These are phyloP conservation scores for Microtus richardsoni DNA, from an alignment of 2,113 vertebrate species.

Conservation along the genomic window DNA sequence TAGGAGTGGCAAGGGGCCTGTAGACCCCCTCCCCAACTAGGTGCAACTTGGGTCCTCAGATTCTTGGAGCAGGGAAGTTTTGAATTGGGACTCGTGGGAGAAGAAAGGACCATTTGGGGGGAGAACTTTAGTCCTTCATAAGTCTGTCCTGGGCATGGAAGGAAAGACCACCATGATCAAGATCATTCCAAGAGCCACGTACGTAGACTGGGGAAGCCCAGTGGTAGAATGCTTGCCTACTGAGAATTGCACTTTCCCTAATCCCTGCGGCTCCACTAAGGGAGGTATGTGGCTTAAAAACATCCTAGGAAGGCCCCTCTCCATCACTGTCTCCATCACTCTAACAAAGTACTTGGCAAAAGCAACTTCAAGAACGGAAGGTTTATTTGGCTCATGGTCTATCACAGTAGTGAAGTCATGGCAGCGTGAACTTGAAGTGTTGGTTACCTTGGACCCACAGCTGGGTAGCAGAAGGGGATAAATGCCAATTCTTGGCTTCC, in stretches of 20 bases:
- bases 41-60: conserved; percentile 77
- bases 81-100: conserved; percentile 80
- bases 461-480: not conserved
- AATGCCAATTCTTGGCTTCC: too few species aligned
- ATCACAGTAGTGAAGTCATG: not conserved
- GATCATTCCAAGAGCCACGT: not conserved
- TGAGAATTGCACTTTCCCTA: not conserved
- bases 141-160: not conserved
- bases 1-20: conserved; percentile 80
- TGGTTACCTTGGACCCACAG: not conserved
- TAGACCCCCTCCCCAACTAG: conserved; percentile 65
- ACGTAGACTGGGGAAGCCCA: not conserved
- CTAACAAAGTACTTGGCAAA: not conserved
- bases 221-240: not conserved
- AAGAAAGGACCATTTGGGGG: conserved; percentile 82
- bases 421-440: not conserved
- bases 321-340: not conserved
- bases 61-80: conserved; percentile 84
- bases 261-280: not conserved
- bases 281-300: not conserved
- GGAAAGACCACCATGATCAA: not conserved
- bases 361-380: not conserved
- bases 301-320: not conserved
- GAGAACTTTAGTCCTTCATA: conserved; percentile 70
- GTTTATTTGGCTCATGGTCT: not conserved